A percentile compares a stretch with the other conserved stretches of the same genome.
phyloP scores from a whole-genome alignment of 2,113 vertebrate species.

The Thinocorus orbignyianus region DNA sequence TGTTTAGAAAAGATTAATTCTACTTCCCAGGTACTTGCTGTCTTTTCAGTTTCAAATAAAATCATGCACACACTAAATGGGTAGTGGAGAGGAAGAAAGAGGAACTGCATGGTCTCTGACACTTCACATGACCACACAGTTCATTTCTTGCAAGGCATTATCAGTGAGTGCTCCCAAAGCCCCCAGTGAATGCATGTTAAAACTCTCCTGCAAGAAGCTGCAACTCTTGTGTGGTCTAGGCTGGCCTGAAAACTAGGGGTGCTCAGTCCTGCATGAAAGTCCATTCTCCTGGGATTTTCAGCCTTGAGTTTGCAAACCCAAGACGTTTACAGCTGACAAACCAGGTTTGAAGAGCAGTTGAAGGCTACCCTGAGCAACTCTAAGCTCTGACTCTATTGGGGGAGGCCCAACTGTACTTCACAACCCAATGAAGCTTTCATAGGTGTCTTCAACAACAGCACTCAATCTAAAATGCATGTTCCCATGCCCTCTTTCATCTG shows the following conservation, averaged over 20 bases:
- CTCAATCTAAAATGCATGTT: not conserved
- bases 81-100: not conserved
- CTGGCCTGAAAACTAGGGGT: not conserved
- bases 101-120: not conserved
- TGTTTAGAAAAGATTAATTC: not conserved
- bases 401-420: not conserved
- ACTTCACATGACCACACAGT: not conserved
- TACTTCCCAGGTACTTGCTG: not conserved
- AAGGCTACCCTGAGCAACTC: not conserved
- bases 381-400: not conserved
- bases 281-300: not conserved
- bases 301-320: not conserved
- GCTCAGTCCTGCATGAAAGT: not conserved
- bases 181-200: not conserved
- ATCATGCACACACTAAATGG: not conserved
- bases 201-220: not conserved
- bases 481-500: not conserved
- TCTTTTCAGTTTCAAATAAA: not conserved
- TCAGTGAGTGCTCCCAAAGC: not conserved
- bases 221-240: not conserved
- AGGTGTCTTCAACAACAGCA: not conserved
- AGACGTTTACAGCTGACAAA: not conserved
- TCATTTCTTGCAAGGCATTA: not conserved
- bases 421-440: not conserved
- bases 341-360: not conserved